phyloP scores from a whole-genome alignment of 2,113 vertebrate species.

The Hemiscyllium ocellatum region DNA sequence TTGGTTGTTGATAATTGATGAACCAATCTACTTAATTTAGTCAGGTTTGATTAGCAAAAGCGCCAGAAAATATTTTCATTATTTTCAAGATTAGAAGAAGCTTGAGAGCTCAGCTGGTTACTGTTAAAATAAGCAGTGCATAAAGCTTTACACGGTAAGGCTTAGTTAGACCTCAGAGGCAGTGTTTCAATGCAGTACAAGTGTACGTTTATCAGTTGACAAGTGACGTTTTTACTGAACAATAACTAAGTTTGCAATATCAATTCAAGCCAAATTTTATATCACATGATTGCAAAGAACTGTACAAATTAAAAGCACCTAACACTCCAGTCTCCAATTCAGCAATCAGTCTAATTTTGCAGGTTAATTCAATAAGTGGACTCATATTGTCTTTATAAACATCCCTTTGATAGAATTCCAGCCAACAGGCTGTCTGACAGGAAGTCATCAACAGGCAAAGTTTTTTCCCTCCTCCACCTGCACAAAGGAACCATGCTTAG shows the following conservation, averaged over 20 bases:
- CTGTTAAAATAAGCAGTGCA: not conserved
- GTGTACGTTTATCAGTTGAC: conserved; percentile 18
- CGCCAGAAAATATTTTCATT: conserved; percentile 17
- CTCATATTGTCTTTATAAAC: not conserved
- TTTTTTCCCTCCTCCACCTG: not conserved
- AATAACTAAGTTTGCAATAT: not conserved
- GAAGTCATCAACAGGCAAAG: conserved; percentile 23
- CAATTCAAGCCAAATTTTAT: conserved; percentile 8
- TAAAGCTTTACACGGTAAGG: not conserved
- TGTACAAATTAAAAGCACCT: not conserved
- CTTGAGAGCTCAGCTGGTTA: conserved; percentile 27
- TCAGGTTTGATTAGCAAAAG: not conserved
- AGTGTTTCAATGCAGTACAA: conserved; percentile 22
- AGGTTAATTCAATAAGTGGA: not conserved
- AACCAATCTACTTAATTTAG: conserved; percentile 17
- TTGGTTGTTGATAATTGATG: not conserved
- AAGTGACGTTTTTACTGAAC: conserved; percentile 13
- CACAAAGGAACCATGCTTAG: conserved; percentile 33
- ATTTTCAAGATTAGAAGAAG: not conserved
- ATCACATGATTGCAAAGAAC: not conserved
- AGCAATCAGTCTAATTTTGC: conserved; percentile 29
- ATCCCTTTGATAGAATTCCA: conserved; percentile 3
- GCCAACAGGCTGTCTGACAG: not conserved
- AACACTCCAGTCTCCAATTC: not conserved
- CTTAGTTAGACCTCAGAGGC: conserved; percentile 1